Evolutionary conservation across 2,113 vertebrate species (phyloP).

Genomic region (Rhizomys pruinosus): DNA sequence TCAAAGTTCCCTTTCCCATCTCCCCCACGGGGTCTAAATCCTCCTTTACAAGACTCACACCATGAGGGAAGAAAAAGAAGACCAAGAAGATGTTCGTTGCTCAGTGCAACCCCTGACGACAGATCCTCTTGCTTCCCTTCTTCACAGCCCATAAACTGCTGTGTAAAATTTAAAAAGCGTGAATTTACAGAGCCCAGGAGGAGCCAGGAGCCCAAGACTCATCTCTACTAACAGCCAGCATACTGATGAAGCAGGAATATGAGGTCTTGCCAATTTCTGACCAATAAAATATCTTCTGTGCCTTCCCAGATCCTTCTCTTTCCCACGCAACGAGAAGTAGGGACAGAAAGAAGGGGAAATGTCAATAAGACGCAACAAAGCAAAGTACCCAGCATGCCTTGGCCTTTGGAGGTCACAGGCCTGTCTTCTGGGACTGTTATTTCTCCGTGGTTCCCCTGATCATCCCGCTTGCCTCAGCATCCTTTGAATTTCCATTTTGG

Average conservation of each 20-base stretch:
- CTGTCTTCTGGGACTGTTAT: not conserved
- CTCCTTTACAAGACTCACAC: constrained; percentile 64
- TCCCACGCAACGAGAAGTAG: constrained; percentile 58
- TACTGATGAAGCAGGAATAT: constrained; percentile 65
- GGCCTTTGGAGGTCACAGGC: not conserved
- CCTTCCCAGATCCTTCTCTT: constrained; percentile 64
- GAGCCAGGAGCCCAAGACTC: constrained; percentile 46
- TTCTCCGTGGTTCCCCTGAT: not conserved
- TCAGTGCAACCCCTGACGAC: constrained; percentile 71
- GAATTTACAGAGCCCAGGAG: constrained; percentile 68
- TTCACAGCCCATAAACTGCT: constrained; percentile 68
- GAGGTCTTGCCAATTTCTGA: constrained; percentile 64
- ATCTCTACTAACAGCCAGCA: constrained; percentile 45
- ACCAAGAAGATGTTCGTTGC: constrained; percentile 60
- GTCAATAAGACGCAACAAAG: constrained; percentile 25
- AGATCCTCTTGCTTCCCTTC: not conserved
- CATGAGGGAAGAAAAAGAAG: constrained; percentile 50
- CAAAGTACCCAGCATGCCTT: constrained; percentile 7
- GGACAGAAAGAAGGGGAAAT: constrained; percentile 1
- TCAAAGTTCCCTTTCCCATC: not conserved
- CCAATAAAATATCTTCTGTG: constrained; percentile 73
- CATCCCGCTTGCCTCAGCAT: not conserved
- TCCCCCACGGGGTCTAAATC: constrained; percentile 32
- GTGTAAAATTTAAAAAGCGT: constrained; percentile 78
- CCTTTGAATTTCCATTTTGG: constrained; percentile 44